Base-by-base conservation (phyloP, 2,797 vertebrate species). In the Mionectes olivaceus region DNA sequence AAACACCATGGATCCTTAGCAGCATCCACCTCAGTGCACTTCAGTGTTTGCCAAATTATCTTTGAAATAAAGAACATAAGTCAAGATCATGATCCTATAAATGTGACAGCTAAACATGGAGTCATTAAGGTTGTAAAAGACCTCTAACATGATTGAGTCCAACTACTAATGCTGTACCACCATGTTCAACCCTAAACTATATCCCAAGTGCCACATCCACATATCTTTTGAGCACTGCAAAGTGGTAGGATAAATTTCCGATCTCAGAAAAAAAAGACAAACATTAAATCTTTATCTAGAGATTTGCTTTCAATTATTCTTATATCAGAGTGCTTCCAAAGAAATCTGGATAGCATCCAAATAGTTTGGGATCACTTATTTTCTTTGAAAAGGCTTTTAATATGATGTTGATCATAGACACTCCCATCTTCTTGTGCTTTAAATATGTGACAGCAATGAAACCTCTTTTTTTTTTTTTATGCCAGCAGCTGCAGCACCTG, bases 311-410 rank as follows among this genome's bases (percentile, higher is more conserved):
- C 75, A 85, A 80, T 85, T 95, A 92, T 85, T 65, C 57, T 80
- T 53, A 61, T 74, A 75, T 80, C 91, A 85, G 28, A 85, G 6
- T 5, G 30, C 53, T 63, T 74, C 89, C 84, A 92, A 89, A 85
- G 71, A 89, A 95, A 83, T 74, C 82, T 91, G 87, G 87, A 92
- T 60, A 63, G 41, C 68, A 83, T 92, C 75, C 89, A 95, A 89
- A 60, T 50, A 91, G 24, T 65, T 89, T 83, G 37, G 75, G 90
- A 95, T 88, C 82, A 67, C 33, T 93, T 76, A 52, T 79, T 92
- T 84, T 91, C 64, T 93, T 87, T 85, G 82, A 94, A 89, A 92
- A 74, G 44, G 13, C 30, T 92, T 94, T 91, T 81, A 92, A 79
- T 85, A 77, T 24, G 27, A 44, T 94, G 56, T 85, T 92, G 61